Base-by-base conservation (phyloP, 2,888 invertebrate genomes). In the Bembecia ichneumoniformis region DNA sequence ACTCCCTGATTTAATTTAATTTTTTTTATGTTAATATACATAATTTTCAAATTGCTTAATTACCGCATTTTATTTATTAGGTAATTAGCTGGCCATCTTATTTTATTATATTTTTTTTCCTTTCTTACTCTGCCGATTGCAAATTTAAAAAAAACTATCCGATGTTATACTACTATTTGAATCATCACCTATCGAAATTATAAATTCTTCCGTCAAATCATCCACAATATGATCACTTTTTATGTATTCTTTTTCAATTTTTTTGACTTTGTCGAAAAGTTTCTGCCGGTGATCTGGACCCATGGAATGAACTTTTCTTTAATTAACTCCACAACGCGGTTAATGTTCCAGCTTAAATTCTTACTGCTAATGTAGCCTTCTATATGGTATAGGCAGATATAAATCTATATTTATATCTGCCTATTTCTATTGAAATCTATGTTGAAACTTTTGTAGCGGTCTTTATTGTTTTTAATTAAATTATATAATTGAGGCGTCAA, bases 381-480 rank as follows among this genome's bases (percentile, higher is more conserved):
- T 35, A 55, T 55, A 1, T 43, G n/a, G n/a, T n/a, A n/a, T n/a
- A n/a, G n/a, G 49, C 51, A 52, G 46, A 3, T 51, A 9, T 13
- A 52, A 46, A 17, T 14, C n/a, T 35, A 52, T 51, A 14, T 47
- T 45, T 3, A 47, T n/a, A 43, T 54, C 52, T 16, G 49, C 49
- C 16, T 52, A 48, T 10, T 52, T 46, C 44, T 20, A 45, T n/a
- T n/a, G n/a, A n/a, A n/a, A 15, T 55, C 51, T 7, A 55, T 48
- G 16, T 13, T 43, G 34, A 52, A 55, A n/a, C 14, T 48, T 20
- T 52, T 52, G 36, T 48, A 15, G 47, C 9, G 3, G 10, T 50
- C 47, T 48, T 54, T 52, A 46, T 52, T 10, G 2, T 11, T 11
- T 52, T 46, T n/a, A n/a, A n/a, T n/a, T n/a, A n/a, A n/a, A n/a